Percentiles rank a stretch among this genome's conserved stretches.
Evolutionary conservation across 1,140 invertebrate genomes (phyloP).

Genomic region (Drosophila eugracilis): DNA sequence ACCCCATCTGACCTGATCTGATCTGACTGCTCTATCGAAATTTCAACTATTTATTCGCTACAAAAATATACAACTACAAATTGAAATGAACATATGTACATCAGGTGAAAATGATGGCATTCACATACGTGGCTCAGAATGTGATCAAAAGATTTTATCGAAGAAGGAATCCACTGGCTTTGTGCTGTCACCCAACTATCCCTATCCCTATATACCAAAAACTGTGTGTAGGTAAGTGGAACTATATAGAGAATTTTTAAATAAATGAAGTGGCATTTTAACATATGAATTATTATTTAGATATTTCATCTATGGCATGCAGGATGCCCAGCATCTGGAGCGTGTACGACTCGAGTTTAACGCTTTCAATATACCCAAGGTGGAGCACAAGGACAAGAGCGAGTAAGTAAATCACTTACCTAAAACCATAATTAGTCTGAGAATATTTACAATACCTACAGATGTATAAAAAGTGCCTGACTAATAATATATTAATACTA

Average conservation of each 20-base stretch:
- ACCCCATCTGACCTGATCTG: constrained; percentile 27
- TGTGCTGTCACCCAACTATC: constrained; percentile 98
- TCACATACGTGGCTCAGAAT: constrained; percentile 97
- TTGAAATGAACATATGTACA: constrained; percentile 36
- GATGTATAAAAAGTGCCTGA: too few relatives aligned
- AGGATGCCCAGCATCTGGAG: constrained; percentile 97
- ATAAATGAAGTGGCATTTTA: not conserved
- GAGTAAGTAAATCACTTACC: constrained; percentile 49
- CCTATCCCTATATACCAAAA: constrained; percentile 96
- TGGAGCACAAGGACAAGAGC: constrained; percentile 86
- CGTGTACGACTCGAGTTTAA: constrained; percentile 94
- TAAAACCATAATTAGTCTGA: too few relatives aligned
- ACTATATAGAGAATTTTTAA: fast-evolving
- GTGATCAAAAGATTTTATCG: constrained; percentile 98
- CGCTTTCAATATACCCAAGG: constrained; percentile 95
- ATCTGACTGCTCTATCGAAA: constrained; percentile 49
- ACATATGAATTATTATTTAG: constrained; percentile 76
- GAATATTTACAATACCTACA: too few relatives aligned
- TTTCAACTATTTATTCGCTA: constrained; percentile 15
- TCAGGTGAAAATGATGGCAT: constrained; percentile 91
- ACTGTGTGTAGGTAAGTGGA: constrained; percentile 92
- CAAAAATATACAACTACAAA: constrained; percentile 52
- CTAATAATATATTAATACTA: too few relatives aligned
- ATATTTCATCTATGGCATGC: constrained; percentile 99
- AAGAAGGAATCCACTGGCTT: constrained; percentile 95